phyloP scores from a whole-genome alignment of 2,888 invertebrate species.

The Machimus rusticus region DNA sequence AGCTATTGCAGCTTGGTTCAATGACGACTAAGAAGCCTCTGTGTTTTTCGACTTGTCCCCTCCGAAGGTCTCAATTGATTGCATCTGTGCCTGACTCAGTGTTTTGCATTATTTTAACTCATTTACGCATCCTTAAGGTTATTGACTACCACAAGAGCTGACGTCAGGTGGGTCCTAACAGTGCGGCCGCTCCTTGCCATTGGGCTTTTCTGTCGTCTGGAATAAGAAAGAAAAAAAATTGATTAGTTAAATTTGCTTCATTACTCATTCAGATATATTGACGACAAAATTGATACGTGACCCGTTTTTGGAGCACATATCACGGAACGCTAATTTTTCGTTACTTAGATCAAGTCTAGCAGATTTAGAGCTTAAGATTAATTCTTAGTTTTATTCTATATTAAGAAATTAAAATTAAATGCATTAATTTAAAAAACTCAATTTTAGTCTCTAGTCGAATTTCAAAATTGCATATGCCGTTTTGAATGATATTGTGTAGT shows the following conservation, averaged over 20 bases:
- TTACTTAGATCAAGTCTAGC: no score
- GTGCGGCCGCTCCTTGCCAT: conserved; percentile 7
- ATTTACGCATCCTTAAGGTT: conserved; percentile 24
- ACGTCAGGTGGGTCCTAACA: neutral
- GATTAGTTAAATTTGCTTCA: neutral
- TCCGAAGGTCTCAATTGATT: conserved; percentile 30
- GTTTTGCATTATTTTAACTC: conserved; percentile 36
- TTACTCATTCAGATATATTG: no score
- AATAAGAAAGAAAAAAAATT: conserved; percentile 28
- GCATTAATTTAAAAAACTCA: no score
- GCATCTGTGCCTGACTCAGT: conserved; percentile 47
- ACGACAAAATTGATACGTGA: no score
- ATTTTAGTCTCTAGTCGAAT: no score
- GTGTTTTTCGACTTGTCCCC: neutral
- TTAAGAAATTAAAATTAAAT: no score
- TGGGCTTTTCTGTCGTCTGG: conserved; percentile 44
- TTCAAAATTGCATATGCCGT: no score
- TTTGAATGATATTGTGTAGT: no score
- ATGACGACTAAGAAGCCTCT: conserved; percentile 20
- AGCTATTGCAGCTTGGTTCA: conserved; percentile 11
- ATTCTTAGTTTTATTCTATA: no score
- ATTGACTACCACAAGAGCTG: conserved; percentile 8
- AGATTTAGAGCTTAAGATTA: no score
- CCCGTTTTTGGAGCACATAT: no score
- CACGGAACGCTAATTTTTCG: no score